Percentiles rank a stretch among this genome's conserved stretches.
Conservation (phyloP, 2,888 invertebrate genomes). For the Drosophila demipolita region DNA sequence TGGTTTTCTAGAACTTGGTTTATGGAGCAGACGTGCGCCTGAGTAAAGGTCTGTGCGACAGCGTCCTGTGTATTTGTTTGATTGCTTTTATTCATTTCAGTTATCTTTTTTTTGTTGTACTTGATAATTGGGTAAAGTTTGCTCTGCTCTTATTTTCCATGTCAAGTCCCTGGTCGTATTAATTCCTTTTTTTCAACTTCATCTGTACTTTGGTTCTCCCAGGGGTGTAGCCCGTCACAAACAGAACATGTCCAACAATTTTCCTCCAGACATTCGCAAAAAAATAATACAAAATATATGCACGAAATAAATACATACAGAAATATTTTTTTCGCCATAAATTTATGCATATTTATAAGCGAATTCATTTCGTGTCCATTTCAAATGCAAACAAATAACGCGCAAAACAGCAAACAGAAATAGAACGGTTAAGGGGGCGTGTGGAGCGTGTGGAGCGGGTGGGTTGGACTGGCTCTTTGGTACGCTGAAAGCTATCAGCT, state of each 20-base stretch:
- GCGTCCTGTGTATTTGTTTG: constrained; percentile 7
- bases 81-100: constrained; percentile 21
- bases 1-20: constrained; percentile 37
- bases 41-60: constrained; percentile 1
- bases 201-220: constrained; percentile 55
- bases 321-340: constrained; percentile 53
- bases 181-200: constrained; percentile 59
- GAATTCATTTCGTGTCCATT: constrained; percentile 72
- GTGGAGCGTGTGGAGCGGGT: neutral
- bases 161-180: constrained; percentile 69
- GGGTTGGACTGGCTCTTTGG: neutral
- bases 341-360: constrained; percentile 79
- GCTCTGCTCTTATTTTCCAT: constrained; percentile 19
- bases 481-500: constrained; percentile 63
- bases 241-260: constrained; percentile 49
- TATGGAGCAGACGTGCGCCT: constrained; percentile 60
- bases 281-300: constrained; percentile 14
- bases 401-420: constrained; percentile 28
- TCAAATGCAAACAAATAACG: constrained; percentile 79
- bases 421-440: neutral
- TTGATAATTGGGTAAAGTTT: constrained; percentile 38
- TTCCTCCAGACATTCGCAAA: constrained; percentile 34
- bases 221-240: constrained; percentile 47
- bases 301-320: constrained; percentile 15
- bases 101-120: neutral